Conservation (phyloP, 2,888 invertebrate species). For the Clusia tigrina region DNA sequence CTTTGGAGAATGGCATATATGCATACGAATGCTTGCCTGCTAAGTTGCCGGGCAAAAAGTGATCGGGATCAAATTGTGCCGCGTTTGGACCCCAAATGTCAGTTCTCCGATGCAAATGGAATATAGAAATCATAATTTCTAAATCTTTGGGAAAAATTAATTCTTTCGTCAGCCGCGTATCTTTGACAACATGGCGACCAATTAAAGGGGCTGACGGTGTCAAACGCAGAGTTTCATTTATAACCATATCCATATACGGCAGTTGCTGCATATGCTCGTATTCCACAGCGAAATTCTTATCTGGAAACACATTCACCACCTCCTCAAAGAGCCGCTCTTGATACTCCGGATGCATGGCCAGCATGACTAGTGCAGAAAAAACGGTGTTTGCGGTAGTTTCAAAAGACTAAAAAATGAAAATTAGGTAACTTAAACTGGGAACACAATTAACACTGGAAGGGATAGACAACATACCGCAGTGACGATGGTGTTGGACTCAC, state of each 20-base stretch:
- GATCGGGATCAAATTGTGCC: slow-evolving; percentile 42
- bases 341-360: slow-evolving; percentile 38
- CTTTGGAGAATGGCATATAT: slow-evolving; percentile 49
- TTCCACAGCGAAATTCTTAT: slow-evolving; percentile 32
- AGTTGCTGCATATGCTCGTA: slow-evolving; percentile 38
- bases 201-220: slow-evolving; percentile 42
- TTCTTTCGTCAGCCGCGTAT: slow-evolving; percentile 33
- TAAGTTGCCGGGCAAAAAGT: slow-evolving; percentile 41
- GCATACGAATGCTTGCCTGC: slow-evolving; percentile 41
- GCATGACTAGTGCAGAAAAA: slow-evolving; percentile 35
- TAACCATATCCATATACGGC: slow-evolving; percentile 45
- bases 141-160: slow-evolving; percentile 39
- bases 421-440: too few species aligned
- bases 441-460: too few species aligned
- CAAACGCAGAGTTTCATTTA: slow-evolving; percentile 44
- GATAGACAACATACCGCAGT: slow-evolving; percentile 35
- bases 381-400: slow-evolving; percentile 40
- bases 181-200: slow-evolving; percentile 36
- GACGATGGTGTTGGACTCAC: slow-evolving; percentile 40
- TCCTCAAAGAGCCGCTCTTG: slow-evolving; percentile 40
- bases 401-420: slow-evolving; percentile 36
- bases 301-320: slow-evolving; percentile 28
- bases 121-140: slow-evolving; percentile 37
- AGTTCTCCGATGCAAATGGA: slow-evolving; percentile 38
- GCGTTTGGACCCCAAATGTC: slow-evolving; percentile 46